Base-by-base conservation (phyloP, 2,888 invertebrate genomes). In the Heliothis peltigera region DNA sequence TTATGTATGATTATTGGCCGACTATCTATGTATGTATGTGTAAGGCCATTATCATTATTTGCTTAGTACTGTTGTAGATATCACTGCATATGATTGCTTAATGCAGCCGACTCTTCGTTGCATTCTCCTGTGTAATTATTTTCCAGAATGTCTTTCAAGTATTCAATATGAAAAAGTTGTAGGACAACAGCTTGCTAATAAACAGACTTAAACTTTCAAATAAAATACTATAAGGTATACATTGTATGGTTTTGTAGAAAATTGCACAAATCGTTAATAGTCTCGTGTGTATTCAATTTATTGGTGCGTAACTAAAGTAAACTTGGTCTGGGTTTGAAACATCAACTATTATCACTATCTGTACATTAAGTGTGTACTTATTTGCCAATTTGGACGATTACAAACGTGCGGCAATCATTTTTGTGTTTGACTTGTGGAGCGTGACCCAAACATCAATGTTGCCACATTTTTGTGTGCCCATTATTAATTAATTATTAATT, bases 401-500 rank as follows among this genome's bases (percentile, higher is more conserved):
- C 47, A 43, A 59, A 44, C 44, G 42, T 18, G 35, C 44, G 60
- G 57, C 42, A 52, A 57, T 65, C 2, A 56, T 47, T 52, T 67
- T 62, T 62, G 25, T 71, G 32, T 71, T 62, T 55, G 21, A n/a
- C 53, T 77, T 77, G 46, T 73, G 77, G 74, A 77, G 78, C 78
- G 58, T 74, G 58, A 67, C 51, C 39, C 39, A 47, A 52, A 43
- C 47, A 39, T 19, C 25, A 42, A 46, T 44, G 42, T 72, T 67
- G 21, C 75, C 39, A 62, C 58, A 59, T 53, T 57, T n/a, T 58
- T 61, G 56, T 59, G 52, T 49, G 51, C 51, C 22, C 35, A 47
- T 22, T 49, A 47, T 47, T 19, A 25, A 47, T 28, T 57, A 64
- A 64, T 57, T 57, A 65, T 46, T 15, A 52, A 25, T n/a, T 60